Evolutionary conservation across 1,140 invertebrate species (phyloP).

Genomic region (Drosophila sulfurigaster): DNA sequence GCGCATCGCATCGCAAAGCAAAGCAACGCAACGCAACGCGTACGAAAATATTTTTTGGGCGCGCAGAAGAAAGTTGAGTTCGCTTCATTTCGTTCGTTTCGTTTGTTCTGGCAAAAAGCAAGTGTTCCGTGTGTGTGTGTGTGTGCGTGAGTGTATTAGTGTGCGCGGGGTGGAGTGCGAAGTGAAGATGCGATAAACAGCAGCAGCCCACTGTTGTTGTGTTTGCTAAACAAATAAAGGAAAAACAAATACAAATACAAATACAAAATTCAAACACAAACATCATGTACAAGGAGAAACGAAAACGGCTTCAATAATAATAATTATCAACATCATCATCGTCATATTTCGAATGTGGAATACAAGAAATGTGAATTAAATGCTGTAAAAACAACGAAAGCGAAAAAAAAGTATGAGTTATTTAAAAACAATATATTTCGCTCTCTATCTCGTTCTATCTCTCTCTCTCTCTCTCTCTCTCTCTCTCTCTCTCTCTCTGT

Average conservation of each 20-base stretch:
- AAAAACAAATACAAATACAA: constrained; percentile 47
- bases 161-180: constrained; percentile 19
- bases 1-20: constrained; percentile 46
- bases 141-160: constrained; percentile 27
- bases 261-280: constrained; percentile 1
- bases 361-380: constrained; percentile 41
- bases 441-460: constrained; percentile 27
- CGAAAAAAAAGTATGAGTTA: constrained; percentile 19
- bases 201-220: constrained; percentile 32
- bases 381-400: constrained; percentile 14
- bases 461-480: constrained; percentile 2
- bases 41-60: constrained; percentile 29
- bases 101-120: constrained; percentile 1
- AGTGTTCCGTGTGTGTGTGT: neutral
- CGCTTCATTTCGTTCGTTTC: constrained; percentile 11
- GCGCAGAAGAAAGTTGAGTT: constrained; percentile 57
- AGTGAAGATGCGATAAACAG: constrained; percentile 43
- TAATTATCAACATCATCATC: neutral
- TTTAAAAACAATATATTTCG: constrained; percentile 14
- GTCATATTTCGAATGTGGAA: constrained; percentile 40
- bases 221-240: constrained; percentile 70
- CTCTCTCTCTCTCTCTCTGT: neutral
- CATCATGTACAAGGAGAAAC: constrained; percentile 27
- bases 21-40: neutral
- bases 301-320: constrained; percentile 29